Evolutionary conservation across 2,797 vertebrate genomes (phyloP), one percentile per base, ranked within the genome.

Genomic region (Manis pentadactyla): DNA sequence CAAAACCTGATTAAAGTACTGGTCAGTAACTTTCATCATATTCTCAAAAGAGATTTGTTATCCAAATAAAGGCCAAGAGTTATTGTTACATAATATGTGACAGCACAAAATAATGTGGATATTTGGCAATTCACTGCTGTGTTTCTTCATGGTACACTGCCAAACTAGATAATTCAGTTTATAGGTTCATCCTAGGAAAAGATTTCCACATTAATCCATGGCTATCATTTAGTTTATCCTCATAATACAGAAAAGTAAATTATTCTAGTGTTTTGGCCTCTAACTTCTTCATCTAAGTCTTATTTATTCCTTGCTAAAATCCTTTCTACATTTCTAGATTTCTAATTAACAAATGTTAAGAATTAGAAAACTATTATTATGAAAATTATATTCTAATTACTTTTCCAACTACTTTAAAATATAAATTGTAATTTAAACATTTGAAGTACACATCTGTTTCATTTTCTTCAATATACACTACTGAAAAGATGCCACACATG

Each of bases 291-390:
- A 68, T 49, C 46, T 57, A 83, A 89, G 7, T 64, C 31, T 78
- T 73, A 74, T 57, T 92, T 77, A 5, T 34, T 83, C 23, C 27
- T 87, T 17, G 0, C 18, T 87, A 14, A 92, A 94, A 74, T 75
- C 7, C 10, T 61, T 87, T 90, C 73, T 79, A 46, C 9, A 79
- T 79, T 79, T 4, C n/a, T 66, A 8, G 15, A 61, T n/a, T 87
- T 75, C 46, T 87, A 94, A 64, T 37, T 63, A 92, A 83, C 18
- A 84, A 83, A 75, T 8, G 1, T 84, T 77, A 92, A 95, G 15
- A 95, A 75, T 21, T 73, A 77, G 25, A 34, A 95, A 57, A 64
- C 2, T 55, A 5, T 71, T 90, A 19, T 49, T 75, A 51, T 27
- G 27, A 73, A 93, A 87, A 68, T 77, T 51, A 11, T 8, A 75